Conservation (phyloP, 1,140 invertebrate genomes). For the Piezodorus guildinii region DNA sequence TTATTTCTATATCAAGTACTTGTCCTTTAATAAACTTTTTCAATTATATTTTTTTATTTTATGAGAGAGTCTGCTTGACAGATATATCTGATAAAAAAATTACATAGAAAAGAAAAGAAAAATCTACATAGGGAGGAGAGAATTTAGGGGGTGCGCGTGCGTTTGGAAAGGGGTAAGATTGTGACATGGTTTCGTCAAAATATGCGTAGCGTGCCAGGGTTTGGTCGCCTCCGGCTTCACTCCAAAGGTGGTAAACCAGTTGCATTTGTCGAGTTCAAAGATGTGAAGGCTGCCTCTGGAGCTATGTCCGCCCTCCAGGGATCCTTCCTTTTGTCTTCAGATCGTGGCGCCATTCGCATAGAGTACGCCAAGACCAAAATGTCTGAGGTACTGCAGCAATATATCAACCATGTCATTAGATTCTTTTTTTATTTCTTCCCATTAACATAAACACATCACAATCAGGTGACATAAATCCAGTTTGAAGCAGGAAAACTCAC, state of each 20-base stretch:
- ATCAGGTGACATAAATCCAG: too few species aligned
- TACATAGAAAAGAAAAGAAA: too few species aligned
- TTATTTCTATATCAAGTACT: too few species aligned
- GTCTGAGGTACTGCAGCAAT: constrained; percentile 52
- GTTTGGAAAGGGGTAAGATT: not conserved
- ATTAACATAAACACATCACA: too few species aligned
- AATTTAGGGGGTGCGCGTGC: not conserved
- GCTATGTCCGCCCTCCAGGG: constrained; percentile 88
- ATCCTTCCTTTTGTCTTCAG: constrained; percentile 85
- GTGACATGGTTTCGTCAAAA: constrained; percentile 32
- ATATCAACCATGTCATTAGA: constrained; percentile 3
- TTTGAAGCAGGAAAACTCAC: too few species aligned
- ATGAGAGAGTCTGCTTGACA: too few species aligned
- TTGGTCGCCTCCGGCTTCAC: constrained; percentile 93
- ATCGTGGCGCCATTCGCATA: constrained; percentile 89
- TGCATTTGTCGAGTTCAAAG: constrained; percentile 94
- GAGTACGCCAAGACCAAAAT: constrained; percentile 98
- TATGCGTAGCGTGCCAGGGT: constrained; percentile 82
- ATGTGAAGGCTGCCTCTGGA: constrained; percentile 75
- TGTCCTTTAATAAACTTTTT: too few species aligned
- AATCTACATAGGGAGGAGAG: not conserved
- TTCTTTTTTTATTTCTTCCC: too few species aligned
- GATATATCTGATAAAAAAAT: too few species aligned
- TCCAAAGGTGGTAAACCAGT: constrained; percentile 84
- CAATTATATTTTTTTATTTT: too few species aligned